phyloP scores from a whole-genome alignment of 2,797 vertebrate genomes.

The Chaetodon trifasciatus region DNA sequence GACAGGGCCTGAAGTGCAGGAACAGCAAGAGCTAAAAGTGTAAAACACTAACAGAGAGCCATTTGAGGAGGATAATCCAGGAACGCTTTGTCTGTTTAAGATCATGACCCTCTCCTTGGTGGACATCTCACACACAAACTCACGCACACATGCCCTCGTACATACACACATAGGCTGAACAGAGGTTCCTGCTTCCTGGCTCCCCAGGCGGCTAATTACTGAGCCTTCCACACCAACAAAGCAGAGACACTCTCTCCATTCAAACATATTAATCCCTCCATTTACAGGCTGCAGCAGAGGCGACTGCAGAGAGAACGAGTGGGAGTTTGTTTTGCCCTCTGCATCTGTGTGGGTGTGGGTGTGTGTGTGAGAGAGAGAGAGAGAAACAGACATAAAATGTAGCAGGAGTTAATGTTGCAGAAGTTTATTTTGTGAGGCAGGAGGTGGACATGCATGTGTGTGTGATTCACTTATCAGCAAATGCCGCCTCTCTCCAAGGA shows the following conservation, averaged over 20 bases:
- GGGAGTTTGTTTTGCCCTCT: constrained; percentile 42
- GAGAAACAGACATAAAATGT: constrained; percentile 9
- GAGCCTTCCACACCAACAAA: constrained; percentile 68
- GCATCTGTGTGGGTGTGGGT: constrained; percentile 13
- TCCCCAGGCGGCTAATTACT: constrained; percentile 74
- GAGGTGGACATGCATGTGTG: constrained; percentile 11
- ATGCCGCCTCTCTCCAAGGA: background rate
- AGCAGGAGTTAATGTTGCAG: constrained; percentile 15
- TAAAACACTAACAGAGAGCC: constrained; percentile 52
- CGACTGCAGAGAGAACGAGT: constrained; percentile 32
- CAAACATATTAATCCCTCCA: constrained; percentile 69
- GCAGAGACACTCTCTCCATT: constrained; percentile 63
- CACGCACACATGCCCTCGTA: constrained; percentile 21
- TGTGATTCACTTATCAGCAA: constrained; percentile 14
- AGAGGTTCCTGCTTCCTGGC: constrained; percentile 60
- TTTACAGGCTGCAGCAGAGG: constrained; percentile 61
- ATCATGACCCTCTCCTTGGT: constrained; percentile 60
- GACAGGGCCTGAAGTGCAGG: constrained; percentile 22
- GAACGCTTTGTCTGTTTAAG: constrained; percentile 65
- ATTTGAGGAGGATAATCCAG: constrained; percentile 67
- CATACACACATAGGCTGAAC: constrained; percentile 32
- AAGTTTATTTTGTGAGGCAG: constrained; percentile 34
- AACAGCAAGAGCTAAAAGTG: constrained; percentile 59
- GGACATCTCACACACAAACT: constrained; percentile 41
- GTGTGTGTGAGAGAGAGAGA: constrained; percentile 1